Conservation (phyloP, 1,140 invertebrate species). For the Drosophila arawakana region DNA sequence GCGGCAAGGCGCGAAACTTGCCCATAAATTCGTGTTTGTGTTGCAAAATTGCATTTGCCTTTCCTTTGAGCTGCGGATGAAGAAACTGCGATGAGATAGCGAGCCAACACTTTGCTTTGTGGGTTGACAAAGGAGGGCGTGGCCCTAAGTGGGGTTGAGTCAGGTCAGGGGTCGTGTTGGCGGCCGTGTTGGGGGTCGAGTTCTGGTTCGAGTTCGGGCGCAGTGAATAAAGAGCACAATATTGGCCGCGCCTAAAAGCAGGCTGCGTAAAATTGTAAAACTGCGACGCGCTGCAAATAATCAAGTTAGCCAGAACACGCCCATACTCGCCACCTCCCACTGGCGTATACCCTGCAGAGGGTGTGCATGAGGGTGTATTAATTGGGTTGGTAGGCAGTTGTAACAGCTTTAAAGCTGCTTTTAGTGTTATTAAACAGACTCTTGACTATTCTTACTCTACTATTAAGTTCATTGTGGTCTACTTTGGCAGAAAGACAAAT, state of each 20-base stretch:
- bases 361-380: no score
- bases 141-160: no score
- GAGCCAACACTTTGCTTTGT: not conserved
- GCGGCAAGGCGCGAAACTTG: conserved; percentile 44
- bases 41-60: conserved; percentile 80
- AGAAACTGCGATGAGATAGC: conserved; percentile 22
- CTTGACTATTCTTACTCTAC: no score
- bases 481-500: no score
- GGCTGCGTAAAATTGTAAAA: conserved; percentile 70
- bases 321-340: not conserved
- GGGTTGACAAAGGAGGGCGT: not conserved
- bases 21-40: conserved; percentile 80
- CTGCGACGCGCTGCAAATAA: conserved; percentile 65
- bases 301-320: conserved; percentile 60
- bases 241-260: conserved; percentile 77
- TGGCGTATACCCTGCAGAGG: not conserved
- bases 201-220: not conserved
- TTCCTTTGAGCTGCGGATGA: conserved; percentile 69
- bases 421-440: no score
- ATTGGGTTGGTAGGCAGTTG: no score
- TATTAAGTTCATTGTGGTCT: no score
- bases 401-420: no score
- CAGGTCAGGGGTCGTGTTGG: not conserved
- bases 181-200: conserved; percentile 14
- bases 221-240: conserved; percentile 33